Conservation (phyloP, 2,888 invertebrate genomes). For the Petrophora chlorosata region DNA sequence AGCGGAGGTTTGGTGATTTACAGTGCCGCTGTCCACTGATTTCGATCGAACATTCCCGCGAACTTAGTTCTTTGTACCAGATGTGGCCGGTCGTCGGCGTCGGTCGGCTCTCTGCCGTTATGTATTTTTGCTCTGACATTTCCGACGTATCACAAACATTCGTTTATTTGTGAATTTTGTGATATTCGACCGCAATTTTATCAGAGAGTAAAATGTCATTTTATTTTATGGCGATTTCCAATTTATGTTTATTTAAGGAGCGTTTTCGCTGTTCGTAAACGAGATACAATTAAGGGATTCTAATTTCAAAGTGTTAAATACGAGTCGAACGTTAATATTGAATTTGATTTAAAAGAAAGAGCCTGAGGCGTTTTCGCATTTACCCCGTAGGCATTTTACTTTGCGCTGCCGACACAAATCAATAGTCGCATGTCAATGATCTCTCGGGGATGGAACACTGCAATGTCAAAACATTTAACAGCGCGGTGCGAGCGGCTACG, state of each 20-base stretch:
- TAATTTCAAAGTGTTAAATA: slow-evolving; percentile 1
- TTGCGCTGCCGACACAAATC: slow-evolving; percentile 46
- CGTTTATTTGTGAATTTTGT: slow-evolving; percentile 21
- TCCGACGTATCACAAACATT: slow-evolving; percentile 23
- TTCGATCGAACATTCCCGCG: slow-evolving; percentile 31
- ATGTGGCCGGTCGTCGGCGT: slow-evolving; percentile 24
- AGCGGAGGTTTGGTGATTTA: slow-evolving; percentile 37
- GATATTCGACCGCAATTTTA: slow-evolving; percentile 10
- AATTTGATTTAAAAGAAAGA: slow-evolving; percentile 9
- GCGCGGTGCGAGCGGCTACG: slow-evolving; percentile 12
- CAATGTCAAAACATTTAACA: slow-evolving; percentile 41
- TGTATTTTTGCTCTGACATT: slow-evolving; percentile 30
- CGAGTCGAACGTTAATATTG: not conserved
- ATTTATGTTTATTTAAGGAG: not conserved
- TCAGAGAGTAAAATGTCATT: slow-evolving; percentile 9
- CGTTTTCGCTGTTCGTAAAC: not conserved
- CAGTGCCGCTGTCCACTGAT: slow-evolving; percentile 35
- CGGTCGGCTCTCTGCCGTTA: slow-evolving; percentile 18
- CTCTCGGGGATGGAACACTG: slow-evolving; percentile 37
- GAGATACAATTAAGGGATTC: not conserved
- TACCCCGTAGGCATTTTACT: slow-evolving; percentile 26
- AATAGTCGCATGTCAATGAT: slow-evolving; percentile 51
- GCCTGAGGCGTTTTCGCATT: slow-evolving; percentile 21
- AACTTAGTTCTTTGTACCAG: slow-evolving; percentile 33
- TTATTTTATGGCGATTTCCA: slow-evolving; percentile 4